These are phyloP conservation scores for Plodia interpunctella DNA, from an alignment of 1,140 invertebrate genomes.

Conservation along the genomic window DNA sequence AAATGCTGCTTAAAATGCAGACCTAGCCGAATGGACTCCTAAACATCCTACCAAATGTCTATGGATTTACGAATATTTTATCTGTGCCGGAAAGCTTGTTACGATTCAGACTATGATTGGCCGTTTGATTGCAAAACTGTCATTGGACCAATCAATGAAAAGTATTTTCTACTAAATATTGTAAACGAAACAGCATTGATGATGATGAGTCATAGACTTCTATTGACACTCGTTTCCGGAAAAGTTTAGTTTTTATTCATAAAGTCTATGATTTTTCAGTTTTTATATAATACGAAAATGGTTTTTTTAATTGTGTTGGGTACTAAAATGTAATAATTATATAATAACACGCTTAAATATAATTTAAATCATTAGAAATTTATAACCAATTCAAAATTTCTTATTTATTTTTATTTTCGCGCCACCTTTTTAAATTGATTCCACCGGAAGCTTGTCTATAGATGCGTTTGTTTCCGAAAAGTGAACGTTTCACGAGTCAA, in stretches of 20 bases:
- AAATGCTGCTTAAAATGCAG: too few relatives aligned
- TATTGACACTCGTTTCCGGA: slow-evolving; percentile 72
- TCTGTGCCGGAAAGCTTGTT: not conserved
- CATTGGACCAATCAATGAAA: slow-evolving; percentile 3
- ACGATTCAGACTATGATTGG: slow-evolving; percentile 30
- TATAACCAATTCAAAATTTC: not conserved
- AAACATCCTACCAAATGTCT: not conserved
- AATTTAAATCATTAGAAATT: not conserved
- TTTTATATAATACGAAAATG: slow-evolving; percentile 20
- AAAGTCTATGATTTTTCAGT: slow-evolving; percentile 28
- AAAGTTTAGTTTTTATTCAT: slow-evolving; percentile 35
- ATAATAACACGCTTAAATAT: slow-evolving; percentile 18
- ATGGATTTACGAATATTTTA: not conserved
- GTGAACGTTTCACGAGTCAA: slow-evolving; percentile 77
- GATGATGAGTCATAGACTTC: slow-evolving; percentile 67
- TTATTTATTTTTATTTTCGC: slow-evolving; percentile 37
- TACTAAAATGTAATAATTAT: slow-evolving; percentile 19
- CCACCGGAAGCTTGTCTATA: slow-evolving; percentile 75
- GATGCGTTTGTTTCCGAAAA: slow-evolving; percentile 77
- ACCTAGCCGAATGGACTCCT: too few relatives aligned
- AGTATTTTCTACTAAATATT: slow-evolving; percentile 22
- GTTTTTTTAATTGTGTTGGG: slow-evolving; percentile 18
- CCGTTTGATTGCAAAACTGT: slow-evolving; percentile 33
- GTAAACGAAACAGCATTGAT: slow-evolving; percentile 49
- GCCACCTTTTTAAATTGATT: slow-evolving; percentile 65